Evolutionary conservation across 2,113 vertebrate genomes (phyloP), one percentile per base, ranked within the genome.

Genomic region (Phocoena sinus): DNA sequence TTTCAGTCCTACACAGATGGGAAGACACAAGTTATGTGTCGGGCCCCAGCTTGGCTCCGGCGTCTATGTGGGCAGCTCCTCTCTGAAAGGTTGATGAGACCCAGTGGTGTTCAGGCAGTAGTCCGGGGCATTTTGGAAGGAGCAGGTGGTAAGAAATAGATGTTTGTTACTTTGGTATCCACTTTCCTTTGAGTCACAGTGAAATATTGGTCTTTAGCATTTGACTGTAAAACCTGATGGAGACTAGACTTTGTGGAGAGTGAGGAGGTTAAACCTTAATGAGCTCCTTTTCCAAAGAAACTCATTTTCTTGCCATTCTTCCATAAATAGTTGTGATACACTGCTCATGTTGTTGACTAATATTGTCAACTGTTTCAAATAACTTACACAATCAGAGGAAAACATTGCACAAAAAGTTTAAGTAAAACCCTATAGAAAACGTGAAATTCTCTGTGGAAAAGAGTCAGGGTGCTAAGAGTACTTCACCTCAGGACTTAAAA

Each of bases 61-160:
- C 98, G 98, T n/a, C 99, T 99, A 0, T 99, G 99, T 20, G 99
- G 99, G 21, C 99, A 99, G 96, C 98, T 99, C 95, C 99, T 99
- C 53, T 99, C 99, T 0, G 99, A 99, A 97, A 98, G 99, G 91
- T 98, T 99, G 76, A 98, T 99, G 97, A 99, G 99, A 96, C 99
- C 99, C 0, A 95, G 31, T 0, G 99, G 99, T 6, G 99, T 99
- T 18, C 99, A 99, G 97, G 99, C 99, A 0, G 99, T 99, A 33
- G 99, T 99, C 84, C 98, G 99, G 95, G 99, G 99, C 68, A 95
- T 99, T 96, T 56, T 99, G 97, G 99, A 99, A 96, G 99, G 98
- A 95, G 98, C 99, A 6, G 98, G 99, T 20, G 99, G 99, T 99
- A 98, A 98, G 98, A 96, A 80, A 90, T 47, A 63, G 88, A 38